Conservation (phyloP, 2,113 vertebrate species). For the Xiphorhynchus elegans region DNA sequence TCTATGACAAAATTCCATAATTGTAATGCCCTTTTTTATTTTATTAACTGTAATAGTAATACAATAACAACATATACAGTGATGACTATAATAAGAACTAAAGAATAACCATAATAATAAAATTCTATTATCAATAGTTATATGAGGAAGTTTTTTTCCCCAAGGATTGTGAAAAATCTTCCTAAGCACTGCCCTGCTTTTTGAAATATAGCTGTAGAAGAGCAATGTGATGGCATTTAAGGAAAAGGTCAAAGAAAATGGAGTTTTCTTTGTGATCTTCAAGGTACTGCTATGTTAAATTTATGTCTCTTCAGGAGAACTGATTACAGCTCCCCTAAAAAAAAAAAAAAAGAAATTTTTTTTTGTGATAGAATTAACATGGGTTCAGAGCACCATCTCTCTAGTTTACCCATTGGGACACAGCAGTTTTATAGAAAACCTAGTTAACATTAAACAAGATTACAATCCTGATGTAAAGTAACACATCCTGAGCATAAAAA, state of each 20-base stretch:
- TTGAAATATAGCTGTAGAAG: neutral
- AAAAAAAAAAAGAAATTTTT: neutral
- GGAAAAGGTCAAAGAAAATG: neutral
- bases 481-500: neutral
- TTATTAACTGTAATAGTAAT: neutral
- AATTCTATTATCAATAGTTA: neutral
- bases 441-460: neutral
- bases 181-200: neutral
- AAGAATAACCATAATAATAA: neutral
- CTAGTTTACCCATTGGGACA: rapidly evolving
- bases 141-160: neutral
- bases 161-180: neutral
- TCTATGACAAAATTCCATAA: neutral
- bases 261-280: neutral
- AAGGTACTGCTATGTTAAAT: neutral
- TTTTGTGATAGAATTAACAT: neutral
- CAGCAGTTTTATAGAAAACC: neutral
- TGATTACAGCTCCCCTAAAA: neutral
- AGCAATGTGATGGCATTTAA: neutral
- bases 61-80: neutral
- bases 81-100: neutral
- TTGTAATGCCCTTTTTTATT: no score
- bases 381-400: neutral
- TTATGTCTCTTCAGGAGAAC: neutral
- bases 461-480: neutral